A percentile compares a stretch with the other conserved stretches of the same genome.
Evolutionary conservation across 2,888 invertebrate species (phyloP).

Genomic region (Metacarcinus magister): DNA sequence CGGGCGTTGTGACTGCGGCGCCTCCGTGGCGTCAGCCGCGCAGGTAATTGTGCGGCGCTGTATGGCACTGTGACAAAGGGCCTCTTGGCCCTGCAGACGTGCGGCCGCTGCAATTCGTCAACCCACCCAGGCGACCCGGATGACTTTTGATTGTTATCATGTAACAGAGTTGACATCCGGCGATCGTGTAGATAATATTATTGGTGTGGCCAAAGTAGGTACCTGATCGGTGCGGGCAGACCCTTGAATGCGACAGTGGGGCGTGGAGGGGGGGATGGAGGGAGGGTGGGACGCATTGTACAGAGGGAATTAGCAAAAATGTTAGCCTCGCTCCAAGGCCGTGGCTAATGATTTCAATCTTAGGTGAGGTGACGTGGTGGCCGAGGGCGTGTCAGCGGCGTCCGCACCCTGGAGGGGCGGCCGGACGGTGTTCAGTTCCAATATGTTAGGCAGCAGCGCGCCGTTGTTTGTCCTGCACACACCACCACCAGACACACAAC

Average conservation of each 20-base stretch:
- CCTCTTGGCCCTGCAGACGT: neutral
- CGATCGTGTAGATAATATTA: neutral
- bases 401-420: conserved; percentile 6
- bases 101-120: no score
- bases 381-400: neutral
- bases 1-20: neutral
- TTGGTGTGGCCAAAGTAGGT: neutral
- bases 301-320: conserved; percentile 78
- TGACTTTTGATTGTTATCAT: conserved; percentile 19
- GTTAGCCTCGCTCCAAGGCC: conserved; percentile 59
- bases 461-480: conserved; percentile 68
- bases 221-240: no score
- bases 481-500: conserved; percentile 72
- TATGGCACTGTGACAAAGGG: neutral
- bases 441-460: conserved; percentile 3
- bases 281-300: conserved; percentile 71
- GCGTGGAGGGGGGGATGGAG: neutral
- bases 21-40: neutral
- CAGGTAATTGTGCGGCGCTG: neutral
- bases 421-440: no score
- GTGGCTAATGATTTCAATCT: neutral
- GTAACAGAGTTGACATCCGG: neutral
- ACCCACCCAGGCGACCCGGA: neutral
- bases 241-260: neutral
- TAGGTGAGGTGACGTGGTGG: neutral